Evolutionary conservation across 2,113 vertebrate genomes (phyloP).

Genomic region (Apistogramma diplotaenia): DNA sequence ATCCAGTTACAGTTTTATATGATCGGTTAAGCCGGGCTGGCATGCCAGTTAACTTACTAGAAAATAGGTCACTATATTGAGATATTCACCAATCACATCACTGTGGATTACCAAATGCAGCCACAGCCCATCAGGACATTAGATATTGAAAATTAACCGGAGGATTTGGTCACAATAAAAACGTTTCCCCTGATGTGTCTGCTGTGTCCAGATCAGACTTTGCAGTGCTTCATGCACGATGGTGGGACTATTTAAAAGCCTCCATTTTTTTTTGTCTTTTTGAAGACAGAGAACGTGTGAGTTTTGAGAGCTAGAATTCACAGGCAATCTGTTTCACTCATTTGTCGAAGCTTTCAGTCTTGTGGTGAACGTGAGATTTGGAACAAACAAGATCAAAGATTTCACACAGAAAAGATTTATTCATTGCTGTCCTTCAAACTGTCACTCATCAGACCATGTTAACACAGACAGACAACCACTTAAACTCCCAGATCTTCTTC

Average conservation of each 20-base stretch:
- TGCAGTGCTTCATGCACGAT: neutral
- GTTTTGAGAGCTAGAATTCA: conserved; percentile 45
- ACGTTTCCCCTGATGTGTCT: conserved; percentile 22
- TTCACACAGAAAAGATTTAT: conserved; percentile 51
- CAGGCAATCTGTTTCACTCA: conserved; percentile 56
- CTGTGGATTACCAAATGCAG: conserved; percentile 68
- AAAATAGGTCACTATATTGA: conserved; percentile 74
- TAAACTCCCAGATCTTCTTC: neutral
- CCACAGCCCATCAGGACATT: conserved; percentile 62
- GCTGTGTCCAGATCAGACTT: neutral
- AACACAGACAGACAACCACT: neutral
- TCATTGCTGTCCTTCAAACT: conserved; percentile 1
- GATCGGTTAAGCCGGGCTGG: conserved; percentile 60
- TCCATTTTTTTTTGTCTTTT: neutral
- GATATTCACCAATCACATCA: conserved; percentile 73
- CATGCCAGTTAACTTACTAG: conserved; percentile 49
- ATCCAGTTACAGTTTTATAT: conserved; percentile 55
- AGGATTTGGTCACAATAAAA: conserved; percentile 59
- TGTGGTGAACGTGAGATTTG: conserved; percentile 43
- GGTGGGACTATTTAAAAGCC: neutral
- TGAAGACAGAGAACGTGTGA: conserved; percentile 37
- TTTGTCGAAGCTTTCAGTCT: conserved; percentile 45
- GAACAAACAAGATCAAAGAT: conserved; percentile 18
- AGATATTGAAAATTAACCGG: conserved; percentile 67
- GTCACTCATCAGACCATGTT: neutral